These are phyloP conservation scores for Anastrepha obliqua DNA, from an alignment of 1,140 invertebrate genomes.

Conservation along the genomic window DNA sequence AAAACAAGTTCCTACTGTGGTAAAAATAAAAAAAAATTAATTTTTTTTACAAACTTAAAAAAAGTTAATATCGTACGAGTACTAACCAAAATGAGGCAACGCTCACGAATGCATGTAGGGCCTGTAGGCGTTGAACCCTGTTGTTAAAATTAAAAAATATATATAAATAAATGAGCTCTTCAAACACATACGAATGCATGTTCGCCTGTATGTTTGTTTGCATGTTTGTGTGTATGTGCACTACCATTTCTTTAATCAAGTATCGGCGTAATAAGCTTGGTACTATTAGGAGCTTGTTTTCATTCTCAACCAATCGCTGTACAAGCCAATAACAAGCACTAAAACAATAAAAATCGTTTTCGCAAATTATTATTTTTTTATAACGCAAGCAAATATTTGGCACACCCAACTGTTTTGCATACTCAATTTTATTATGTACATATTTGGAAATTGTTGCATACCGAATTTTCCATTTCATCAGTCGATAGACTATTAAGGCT, in stretches of 20 bases:
- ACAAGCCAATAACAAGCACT: too few species aligned
- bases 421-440: slow-evolving; percentile 11
- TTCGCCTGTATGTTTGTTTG: too few species aligned
- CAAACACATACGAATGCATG: too few species aligned
- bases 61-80: not conserved
- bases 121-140: not conserved
- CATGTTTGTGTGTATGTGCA: too few species aligned
- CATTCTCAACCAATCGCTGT: too few species aligned
- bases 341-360: too few species aligned
- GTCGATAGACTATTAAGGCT: not conserved
- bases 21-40: not conserved
- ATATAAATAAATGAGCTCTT: not conserved
- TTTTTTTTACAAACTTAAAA: not conserved
- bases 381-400: not conserved
- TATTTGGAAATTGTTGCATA: not conserved
- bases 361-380: too few species aligned
- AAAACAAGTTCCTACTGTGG: slow-evolving; percentile 1
- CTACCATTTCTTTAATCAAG: too few species aligned
- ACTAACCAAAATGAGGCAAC: not conserved
- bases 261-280: too few species aligned
- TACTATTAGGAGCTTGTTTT: too few species aligned
- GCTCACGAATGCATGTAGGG: not conserved
- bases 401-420: slow-evolving; percentile 13
- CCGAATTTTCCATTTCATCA: not conserved
- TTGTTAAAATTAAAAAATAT: not conserved